Evolutionary conservation across 2,797 vertebrate species (phyloP).

Genomic region (Esox lucius): DNA sequence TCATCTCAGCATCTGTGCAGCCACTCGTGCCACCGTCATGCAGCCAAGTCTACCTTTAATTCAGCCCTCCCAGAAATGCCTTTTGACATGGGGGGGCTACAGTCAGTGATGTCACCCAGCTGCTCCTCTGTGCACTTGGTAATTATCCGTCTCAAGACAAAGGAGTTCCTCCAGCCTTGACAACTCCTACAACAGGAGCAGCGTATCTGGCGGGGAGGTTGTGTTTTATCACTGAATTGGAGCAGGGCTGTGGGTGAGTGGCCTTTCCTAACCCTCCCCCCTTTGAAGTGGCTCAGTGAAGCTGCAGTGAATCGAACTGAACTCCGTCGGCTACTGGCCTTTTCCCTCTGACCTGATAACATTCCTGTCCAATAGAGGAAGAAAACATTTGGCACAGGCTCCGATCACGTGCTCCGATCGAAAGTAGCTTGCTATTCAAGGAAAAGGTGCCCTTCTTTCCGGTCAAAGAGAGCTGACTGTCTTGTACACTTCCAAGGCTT

Average conservation of each 20-base stretch:
- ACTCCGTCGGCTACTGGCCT: slow-evolving; percentile 13
- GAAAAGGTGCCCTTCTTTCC: not conserved
- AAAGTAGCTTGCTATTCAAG: not conserved
- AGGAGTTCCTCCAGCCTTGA: slow-evolving; percentile 26
- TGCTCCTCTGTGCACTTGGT: slow-evolving; percentile 31
- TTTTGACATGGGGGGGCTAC: not conserved
- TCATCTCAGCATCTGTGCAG: not conserved
- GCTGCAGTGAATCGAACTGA: slow-evolving; percentile 24
- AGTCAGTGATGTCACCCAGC: slow-evolving; percentile 14
- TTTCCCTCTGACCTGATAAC: slow-evolving; percentile 14
- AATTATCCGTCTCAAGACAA: slow-evolving; percentile 46
- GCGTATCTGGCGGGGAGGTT: slow-evolving; percentile 21
- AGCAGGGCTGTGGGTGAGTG: slow-evolving; percentile 25
- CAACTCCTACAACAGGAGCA: slow-evolving; percentile 14
- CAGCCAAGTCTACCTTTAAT: not conserved
- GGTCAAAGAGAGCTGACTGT: not conserved
- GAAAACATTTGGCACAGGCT: not conserved
- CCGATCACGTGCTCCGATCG: no score
- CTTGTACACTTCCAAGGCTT: not conserved
- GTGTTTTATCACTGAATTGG: slow-evolving; percentile 30
- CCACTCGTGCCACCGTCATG: no score
- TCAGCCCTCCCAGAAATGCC: not conserved
- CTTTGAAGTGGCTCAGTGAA: slow-evolving; percentile 1
- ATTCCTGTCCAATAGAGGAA: not conserved
- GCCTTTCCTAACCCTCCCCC: slow-evolving; percentile 23